Evolutionary conservation across 2,113 vertebrate genomes (phyloP).

Genomic region (Cepphus grylle): DNA sequence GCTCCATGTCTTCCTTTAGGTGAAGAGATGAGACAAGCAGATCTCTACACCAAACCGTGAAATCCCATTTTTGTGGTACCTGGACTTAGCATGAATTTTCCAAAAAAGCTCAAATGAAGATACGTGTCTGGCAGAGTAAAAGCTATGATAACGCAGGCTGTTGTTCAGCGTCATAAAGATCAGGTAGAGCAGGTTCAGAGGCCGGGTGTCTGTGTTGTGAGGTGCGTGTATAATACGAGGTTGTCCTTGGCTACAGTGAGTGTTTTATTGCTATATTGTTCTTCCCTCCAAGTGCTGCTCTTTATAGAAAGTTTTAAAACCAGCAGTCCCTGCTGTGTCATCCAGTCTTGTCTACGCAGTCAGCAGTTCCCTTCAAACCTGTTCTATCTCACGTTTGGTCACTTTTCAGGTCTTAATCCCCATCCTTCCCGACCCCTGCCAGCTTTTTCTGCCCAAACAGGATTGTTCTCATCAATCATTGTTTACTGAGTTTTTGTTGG

Average conservation of each 20-base stretch:
- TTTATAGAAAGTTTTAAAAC: background rate
- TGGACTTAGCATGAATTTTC: background rate
- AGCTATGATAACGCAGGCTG: background rate
- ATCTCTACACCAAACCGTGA: background rate
- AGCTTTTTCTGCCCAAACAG: background rate
- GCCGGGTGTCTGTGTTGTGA: background rate
- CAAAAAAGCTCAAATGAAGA: background rate
- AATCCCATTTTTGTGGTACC: background rate
- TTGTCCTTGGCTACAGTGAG: background rate
- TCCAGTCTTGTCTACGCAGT: background rate
- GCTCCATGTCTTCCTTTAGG: background rate
- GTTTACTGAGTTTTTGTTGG: background rate
- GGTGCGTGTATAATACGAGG: background rate
- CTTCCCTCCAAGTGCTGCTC: background rate
- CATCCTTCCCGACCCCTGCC: fast-evolving
- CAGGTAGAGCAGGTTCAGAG: slow-evolving; percentile 13
- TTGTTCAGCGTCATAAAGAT: background rate
- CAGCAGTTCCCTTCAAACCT: background rate
- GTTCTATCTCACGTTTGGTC: background rate
- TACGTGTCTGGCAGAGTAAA: background rate
- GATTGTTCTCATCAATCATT: background rate
- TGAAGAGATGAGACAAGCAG: background rate
- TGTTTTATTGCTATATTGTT: background rate
- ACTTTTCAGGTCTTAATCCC: background rate
- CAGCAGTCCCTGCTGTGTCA: background rate